phyloP scores from a whole-genome alignment of 2,888 invertebrate genomes.

The Tricholauxania praeusta region DNA sequence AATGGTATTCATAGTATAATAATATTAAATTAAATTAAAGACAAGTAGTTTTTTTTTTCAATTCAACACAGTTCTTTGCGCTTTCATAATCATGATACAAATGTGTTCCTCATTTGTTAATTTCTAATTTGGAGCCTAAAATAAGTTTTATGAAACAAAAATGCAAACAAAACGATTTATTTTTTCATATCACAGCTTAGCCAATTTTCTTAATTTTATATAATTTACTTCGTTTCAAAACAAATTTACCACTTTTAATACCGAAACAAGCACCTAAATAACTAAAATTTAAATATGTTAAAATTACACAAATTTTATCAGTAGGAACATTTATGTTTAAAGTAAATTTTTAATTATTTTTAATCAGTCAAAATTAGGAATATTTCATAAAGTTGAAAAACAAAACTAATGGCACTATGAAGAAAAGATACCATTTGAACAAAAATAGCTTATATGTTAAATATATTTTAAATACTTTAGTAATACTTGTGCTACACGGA shows the following conservation, averaged over 20 bases:
- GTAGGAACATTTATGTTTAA: constrained; percentile 14
- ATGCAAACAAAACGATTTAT: constrained; percentile 53
- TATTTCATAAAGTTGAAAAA: not conserved
- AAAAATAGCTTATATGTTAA: constrained; percentile 10
- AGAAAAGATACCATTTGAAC: not conserved
- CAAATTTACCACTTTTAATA: not conserved
- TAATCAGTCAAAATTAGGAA: constrained; percentile 20
- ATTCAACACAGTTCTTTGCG: no score
- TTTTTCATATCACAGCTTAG: constrained; percentile 57
- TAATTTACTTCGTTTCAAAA: not conserved
- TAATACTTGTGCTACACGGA: constrained; percentile 23
- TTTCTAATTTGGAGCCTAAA: not conserved
- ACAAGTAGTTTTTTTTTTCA: no score
- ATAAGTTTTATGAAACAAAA: constrained; percentile 16
- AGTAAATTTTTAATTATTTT: constrained; percentile 2
- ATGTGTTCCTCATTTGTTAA: no score
- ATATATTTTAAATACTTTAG: constrained; percentile 9
- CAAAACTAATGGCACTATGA: constrained; percentile 17
- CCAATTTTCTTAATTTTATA: constrained; percentile 49
- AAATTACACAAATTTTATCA: constrained; percentile 1
- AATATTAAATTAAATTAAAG: no score
- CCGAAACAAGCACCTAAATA: not conserved
- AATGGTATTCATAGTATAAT: no score
- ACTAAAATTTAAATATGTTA: constrained; percentile 1
- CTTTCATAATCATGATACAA: no score